A percentile compares a stretch with the other conserved stretches of the same genome.
Evolutionary conservation across 2,888 invertebrate genomes (phyloP).

Genomic region (Drosophila paramelanica): DNA sequence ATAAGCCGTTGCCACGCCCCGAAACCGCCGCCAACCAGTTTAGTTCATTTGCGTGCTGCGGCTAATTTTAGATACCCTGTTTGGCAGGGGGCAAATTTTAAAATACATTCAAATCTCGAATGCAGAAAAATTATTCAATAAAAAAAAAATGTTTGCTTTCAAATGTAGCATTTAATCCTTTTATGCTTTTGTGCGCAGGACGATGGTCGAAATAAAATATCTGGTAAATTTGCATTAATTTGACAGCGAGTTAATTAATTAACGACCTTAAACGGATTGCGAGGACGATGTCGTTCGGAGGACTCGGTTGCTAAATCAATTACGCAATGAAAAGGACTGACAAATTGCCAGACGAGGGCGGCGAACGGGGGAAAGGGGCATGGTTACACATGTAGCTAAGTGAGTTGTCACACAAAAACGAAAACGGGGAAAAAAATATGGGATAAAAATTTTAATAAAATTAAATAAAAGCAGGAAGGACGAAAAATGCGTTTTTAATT

Average conservation of each 20-base stretch:
- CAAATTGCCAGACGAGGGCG: conserved; percentile 47
- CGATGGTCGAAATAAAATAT: neutral
- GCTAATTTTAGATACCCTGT: conserved; percentile 4
- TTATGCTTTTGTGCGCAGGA: neutral
- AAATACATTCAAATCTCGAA: too few species aligned
- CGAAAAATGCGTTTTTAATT: conserved; percentile 60
- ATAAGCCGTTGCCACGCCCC: conserved; percentile 52
- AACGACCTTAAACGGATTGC: conserved; percentile 70
- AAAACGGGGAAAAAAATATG: neutral
- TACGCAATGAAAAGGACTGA: conserved; percentile 71
- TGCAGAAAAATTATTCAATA: too few species aligned
- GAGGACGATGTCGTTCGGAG: conserved; percentile 5
- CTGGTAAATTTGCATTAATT: conserved; percentile 11
- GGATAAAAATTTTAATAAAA: conserved; percentile 10
- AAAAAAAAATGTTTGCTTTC: too few species aligned
- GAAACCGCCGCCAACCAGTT: neutral
- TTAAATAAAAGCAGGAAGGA: conserved; percentile 12
- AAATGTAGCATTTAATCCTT: neutral
- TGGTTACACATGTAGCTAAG: conserved; percentile 36
- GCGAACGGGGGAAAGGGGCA: neutral
- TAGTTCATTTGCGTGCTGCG: conserved; percentile 1
- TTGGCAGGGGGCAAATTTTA: too few species aligned
- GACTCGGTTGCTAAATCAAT: conserved; percentile 70
- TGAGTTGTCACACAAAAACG: conserved; percentile 31
- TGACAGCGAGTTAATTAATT: conserved; percentile 64